Percentiles rank a stretch among this genome's conserved stretches.
Conservation (phyloP, 2,113 vertebrate genomes). For the Phyllostomus hastatus region DNA sequence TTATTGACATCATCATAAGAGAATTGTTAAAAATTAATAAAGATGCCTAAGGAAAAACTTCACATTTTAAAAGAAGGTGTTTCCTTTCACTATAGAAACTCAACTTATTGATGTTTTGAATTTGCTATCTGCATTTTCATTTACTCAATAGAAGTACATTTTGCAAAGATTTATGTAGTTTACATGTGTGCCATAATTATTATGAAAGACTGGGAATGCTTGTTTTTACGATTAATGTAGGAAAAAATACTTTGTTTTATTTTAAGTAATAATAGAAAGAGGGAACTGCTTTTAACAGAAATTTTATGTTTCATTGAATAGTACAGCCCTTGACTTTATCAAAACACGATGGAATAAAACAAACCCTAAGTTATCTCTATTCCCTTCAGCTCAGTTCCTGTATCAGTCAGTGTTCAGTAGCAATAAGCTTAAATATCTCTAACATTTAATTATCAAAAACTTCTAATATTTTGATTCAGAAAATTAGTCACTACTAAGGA, state of each 20-base stretch:
- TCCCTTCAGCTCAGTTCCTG: background rate
- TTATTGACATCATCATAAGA: background rate
- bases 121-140: background rate
- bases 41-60: background rate
- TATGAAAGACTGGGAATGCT: background rate
- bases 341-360: background rate
- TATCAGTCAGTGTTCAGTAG: background rate
- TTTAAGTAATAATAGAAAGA: background rate
- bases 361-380: background rate
- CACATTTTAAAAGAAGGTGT: background rate
- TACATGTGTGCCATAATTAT: background rate
- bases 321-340: background rate
- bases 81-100: background rate
- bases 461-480: background rate
- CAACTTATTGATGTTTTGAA: background rate
- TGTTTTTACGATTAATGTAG: background rate
- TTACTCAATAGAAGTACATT: conserved; percentile 3
- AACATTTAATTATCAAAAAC: background rate
- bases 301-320: background rate
- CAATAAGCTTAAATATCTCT: background rate
- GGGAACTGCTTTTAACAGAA: background rate
- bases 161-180: background rate
- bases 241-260: background rate
- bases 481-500: background rate
- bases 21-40: background rate